Evolutionary conservation across 2,797 vertebrate species (phyloP).

Genomic region (Coilia nasus): DNA sequence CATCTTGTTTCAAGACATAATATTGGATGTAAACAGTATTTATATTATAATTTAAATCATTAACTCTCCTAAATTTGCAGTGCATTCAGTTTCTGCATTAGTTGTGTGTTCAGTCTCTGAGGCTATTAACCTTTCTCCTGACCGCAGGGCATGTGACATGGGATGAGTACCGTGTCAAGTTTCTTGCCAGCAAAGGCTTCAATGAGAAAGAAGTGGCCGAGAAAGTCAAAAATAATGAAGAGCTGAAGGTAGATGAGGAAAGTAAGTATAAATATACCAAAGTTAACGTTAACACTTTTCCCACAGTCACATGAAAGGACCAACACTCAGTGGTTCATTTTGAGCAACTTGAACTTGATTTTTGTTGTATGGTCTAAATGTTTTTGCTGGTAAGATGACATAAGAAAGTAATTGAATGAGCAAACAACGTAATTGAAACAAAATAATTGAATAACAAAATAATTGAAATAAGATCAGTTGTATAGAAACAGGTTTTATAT

Average conservation of each 20-base stretch:
- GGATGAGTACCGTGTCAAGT: slow-evolving; percentile 94
- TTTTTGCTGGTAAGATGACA: not conserved
- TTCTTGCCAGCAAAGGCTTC: slow-evolving; percentile 93
- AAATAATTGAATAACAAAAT: too few relatives aligned
- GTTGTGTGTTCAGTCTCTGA: not conserved
- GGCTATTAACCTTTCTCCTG: not conserved
- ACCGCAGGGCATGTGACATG: slow-evolving; percentile 86
- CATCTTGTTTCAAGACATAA: not conserved
- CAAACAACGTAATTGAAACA: too few relatives aligned
- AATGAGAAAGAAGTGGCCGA: slow-evolving; percentile 85
- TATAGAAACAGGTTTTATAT: not conserved
- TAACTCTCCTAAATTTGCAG: too few relatives aligned
- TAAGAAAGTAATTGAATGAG: not conserved
- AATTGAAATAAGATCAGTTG: not conserved
- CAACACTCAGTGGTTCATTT: not conserved
- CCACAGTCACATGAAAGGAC: not conserved
- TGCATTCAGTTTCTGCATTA: not conserved
- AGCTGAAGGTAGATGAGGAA: slow-evolving; percentile 94
- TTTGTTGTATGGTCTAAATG: not conserved
- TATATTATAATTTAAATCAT: too few relatives aligned
- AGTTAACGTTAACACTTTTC: not conserved
- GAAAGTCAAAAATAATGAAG: slow-evolving; percentile 88
- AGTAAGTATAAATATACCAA: slow-evolving; percentile 75
- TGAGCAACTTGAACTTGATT: not conserved
- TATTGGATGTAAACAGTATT: too few relatives aligned